phyloP scores from a whole-genome alignment of 2,113 vertebrate genomes.

The Excalfactoria chinensis region DNA sequence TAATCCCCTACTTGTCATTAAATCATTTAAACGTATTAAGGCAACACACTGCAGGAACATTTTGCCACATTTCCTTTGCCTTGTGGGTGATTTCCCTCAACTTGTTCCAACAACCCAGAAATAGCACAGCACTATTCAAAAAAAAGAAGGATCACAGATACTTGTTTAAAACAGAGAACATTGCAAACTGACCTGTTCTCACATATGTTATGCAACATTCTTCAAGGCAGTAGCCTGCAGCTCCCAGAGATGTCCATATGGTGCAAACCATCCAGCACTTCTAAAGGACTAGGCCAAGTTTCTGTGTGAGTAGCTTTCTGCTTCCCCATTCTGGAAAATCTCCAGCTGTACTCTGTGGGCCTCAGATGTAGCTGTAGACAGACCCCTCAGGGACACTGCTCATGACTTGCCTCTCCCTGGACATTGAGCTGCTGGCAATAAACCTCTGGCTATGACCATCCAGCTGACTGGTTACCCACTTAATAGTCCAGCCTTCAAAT shows the following conservation, averaged over 20 bases:
- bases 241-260: background rate
- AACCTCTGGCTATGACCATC: too few species aligned
- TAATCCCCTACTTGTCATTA: constrained; percentile 76
- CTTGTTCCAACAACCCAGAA: constrained; percentile 11
- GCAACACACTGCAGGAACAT: constrained; percentile 65
- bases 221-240: background rate
- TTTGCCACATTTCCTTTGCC: constrained; percentile 65
- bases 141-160: background rate
- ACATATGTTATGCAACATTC: background rate
- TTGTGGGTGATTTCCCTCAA: constrained; percentile 60
- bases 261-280: background rate
- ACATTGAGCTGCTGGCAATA: too few species aligned
- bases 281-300: rapidly evolving
- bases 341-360: background rate
- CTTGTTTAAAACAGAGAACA: constrained; percentile 1
- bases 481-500: too few species aligned
- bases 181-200: background rate
- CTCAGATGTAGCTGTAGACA: background rate
- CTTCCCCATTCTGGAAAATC: background rate
- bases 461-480: too few species aligned
- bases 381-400: too few species aligned
- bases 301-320: background rate
- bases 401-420: too few species aligned
- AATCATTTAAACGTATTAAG: constrained; percentile 76
- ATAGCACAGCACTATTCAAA: background rate